These are phyloP conservation scores for Trissolcus japonicus DNA, from an alignment of 2,888 invertebrate genomes.

Conservation along the genomic window DNA sequence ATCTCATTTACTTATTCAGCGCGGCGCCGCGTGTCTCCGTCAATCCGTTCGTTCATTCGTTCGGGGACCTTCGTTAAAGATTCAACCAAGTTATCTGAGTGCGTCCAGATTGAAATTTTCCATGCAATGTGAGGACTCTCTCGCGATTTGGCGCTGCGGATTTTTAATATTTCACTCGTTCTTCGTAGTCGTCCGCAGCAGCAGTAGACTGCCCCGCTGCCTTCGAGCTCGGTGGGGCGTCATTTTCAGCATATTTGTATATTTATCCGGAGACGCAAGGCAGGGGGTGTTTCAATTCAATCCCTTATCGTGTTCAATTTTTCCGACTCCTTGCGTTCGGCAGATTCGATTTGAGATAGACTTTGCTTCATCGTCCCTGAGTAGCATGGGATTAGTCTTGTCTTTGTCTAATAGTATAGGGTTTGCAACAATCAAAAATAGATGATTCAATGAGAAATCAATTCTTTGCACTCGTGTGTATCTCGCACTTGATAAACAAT, in stretches of 20 bases:
- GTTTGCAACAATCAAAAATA: conserved; percentile 1
- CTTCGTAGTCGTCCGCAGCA: conserved; percentile 30
- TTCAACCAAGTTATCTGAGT: conserved; percentile 73
- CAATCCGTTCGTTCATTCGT: conserved; percentile 55
- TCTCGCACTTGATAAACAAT: too few relatives aligned
- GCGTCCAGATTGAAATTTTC: conserved; percentile 74
- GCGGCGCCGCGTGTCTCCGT: conserved; percentile 55
- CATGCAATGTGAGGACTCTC: conserved; percentile 65
- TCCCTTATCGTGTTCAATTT: conserved; percentile 35
- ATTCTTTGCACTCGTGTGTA: too few relatives aligned
- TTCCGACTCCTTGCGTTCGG: conserved; percentile 18
- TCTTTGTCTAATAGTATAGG: conserved; percentile 6
- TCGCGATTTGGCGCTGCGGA: conserved; percentile 59
- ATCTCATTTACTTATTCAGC: conserved; percentile 73
- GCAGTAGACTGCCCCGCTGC: conserved; percentile 2
- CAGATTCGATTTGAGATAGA: conserved; percentile 29
- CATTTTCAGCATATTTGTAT: conserved; percentile 43
- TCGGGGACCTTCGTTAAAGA: conserved; percentile 72
- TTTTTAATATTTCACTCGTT: conserved; percentile 62
- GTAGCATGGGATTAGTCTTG: conserved; percentile 12
- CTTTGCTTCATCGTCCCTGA: conserved; percentile 5
- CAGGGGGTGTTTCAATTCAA: conserved; percentile 23
- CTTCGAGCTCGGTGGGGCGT: conserved; percentile 18
- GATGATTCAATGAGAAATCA: not conserved
- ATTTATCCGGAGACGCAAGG: conserved; percentile 16